Conservation (phyloP, 2,797 vertebrate species). For the Betta splendens region DNA sequence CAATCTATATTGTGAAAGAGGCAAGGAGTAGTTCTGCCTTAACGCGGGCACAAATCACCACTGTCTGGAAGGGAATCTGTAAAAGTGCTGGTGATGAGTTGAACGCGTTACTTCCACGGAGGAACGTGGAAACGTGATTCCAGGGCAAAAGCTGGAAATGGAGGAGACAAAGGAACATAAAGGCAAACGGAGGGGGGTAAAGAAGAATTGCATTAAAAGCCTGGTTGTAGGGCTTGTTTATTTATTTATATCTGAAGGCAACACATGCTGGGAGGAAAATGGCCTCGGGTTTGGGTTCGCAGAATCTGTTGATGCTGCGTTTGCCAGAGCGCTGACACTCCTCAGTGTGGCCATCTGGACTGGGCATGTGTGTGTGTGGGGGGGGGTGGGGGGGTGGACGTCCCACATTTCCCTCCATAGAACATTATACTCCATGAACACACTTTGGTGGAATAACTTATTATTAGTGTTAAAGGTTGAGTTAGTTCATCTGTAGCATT, state of each 20-base stretch:
- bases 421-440: background rate
- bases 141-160: slow-evolving; percentile 43
- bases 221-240: slow-evolving; percentile 10
- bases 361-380: slow-evolving; percentile 1
- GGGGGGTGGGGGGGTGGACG: too few relatives aligned
- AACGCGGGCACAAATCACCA: slow-evolving; percentile 69
- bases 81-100: slow-evolving; percentile 60
- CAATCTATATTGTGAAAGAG: slow-evolving; percentile 78
- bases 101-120: slow-evolving; percentile 50
- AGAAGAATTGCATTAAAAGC: slow-evolving; percentile 38
- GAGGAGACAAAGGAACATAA: slow-evolving; percentile 63
- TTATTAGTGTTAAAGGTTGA: too few relatives aligned
- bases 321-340: slow-evolving; percentile 16
- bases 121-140: slow-evolving; percentile 54
- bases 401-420: slow-evolving; percentile 1
- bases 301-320: slow-evolving; percentile 33
- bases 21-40: slow-evolving; percentile 65
- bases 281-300: slow-evolving; percentile 43
- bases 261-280: slow-evolving; percentile 28
- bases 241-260: slow-evolving; percentile 1
- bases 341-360: slow-evolving; percentile 22
- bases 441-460: too few relatives aligned
- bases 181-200: slow-evolving; percentile 9
- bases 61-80: slow-evolving; percentile 62
- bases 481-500: background rate